phyloP scores from a whole-genome alignment of 1,140 invertebrate species.

The Drosophila asahinai region DNA sequence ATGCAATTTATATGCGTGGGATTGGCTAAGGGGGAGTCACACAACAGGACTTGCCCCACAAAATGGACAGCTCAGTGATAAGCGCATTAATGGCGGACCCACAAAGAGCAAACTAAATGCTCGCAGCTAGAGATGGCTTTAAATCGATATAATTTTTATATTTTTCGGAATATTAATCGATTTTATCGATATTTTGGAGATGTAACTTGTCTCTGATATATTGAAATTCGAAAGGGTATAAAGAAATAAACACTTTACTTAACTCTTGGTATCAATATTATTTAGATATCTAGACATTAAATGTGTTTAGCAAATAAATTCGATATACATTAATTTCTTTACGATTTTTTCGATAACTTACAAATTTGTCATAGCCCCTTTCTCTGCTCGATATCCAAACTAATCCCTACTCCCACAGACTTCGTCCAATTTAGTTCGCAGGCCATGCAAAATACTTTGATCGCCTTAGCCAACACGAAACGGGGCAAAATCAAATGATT shows the following conservation, averaged over 20 bases:
- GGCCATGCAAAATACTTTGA: slow-evolving; percentile 56
- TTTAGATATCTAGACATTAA: neutral
- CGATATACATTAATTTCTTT: neutral
- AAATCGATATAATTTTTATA: neutral
- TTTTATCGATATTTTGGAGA: neutral
- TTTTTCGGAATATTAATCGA: rapidly evolving
- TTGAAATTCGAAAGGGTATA: neutral
- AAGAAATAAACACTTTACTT: too few species aligned
- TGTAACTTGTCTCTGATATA: neutral
- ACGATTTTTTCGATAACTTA: neutral
- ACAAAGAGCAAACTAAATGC: slow-evolving; percentile 9
- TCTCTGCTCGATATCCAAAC: neutral
- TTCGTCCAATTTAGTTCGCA: slow-evolving; percentile 18
- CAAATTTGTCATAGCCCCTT: neutral
- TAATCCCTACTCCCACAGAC: neutral
- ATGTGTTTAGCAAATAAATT: neutral
- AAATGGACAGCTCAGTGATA: slow-evolving; percentile 24
- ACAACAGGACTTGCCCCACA: slow-evolving; percentile 25
- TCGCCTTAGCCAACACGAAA: slow-evolving; percentile 73
- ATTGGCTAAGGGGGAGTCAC: neutral
- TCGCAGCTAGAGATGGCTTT: neutral
- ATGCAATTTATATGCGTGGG: slow-evolving; percentile 62
- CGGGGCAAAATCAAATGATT: slow-evolving; percentile 78
- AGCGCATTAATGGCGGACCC: slow-evolving; percentile 31
- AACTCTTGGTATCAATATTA: neutral